phyloP scores from a whole-genome alignment of 2,797 vertebrate genomes.

The Nyctibius grandis region DNA sequence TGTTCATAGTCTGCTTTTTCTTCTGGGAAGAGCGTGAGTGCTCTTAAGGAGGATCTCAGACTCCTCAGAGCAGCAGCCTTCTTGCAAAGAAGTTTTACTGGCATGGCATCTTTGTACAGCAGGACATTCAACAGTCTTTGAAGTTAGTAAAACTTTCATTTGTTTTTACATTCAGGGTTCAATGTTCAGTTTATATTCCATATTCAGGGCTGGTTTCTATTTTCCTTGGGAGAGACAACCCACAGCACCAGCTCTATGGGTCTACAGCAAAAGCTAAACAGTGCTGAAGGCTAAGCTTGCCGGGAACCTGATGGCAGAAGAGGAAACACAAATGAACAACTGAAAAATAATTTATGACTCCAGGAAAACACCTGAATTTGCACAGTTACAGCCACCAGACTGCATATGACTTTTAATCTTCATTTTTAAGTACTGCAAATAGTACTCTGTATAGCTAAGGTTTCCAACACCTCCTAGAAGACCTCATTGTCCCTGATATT shows the following conservation, averaged over 20 bases:
- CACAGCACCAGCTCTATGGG: not conserved
- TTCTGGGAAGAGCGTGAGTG: not conserved
- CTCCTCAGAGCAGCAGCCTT: not conserved
- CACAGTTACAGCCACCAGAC: conserved; percentile 20
- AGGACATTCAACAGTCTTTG: not conserved
- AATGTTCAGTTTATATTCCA: not conserved
- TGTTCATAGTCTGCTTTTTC: not conserved
- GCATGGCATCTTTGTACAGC: not conserved
- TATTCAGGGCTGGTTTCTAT: not conserved
- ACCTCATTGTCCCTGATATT: not conserved
- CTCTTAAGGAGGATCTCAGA: not conserved
- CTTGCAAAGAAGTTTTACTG: not conserved
- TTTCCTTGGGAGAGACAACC: not conserved
- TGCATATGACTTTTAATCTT: conserved; percentile 43
- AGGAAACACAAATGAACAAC: conserved; percentile 57
- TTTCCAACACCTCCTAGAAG: not conserved
- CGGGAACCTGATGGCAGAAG: conserved; percentile 36
- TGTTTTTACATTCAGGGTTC: not conserved
- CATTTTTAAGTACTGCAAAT: conserved; percentile 26
- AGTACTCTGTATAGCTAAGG: not conserved
- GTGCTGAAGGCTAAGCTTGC: conserved; percentile 35
- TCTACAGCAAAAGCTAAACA: not conserved
- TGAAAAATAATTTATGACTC: conserved; percentile 65
- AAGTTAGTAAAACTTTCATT: not conserved
- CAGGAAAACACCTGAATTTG: conserved; percentile 62